Conservation (phyloP, 2,113 vertebrate genomes). For the Bettongia penicillata region DNA sequence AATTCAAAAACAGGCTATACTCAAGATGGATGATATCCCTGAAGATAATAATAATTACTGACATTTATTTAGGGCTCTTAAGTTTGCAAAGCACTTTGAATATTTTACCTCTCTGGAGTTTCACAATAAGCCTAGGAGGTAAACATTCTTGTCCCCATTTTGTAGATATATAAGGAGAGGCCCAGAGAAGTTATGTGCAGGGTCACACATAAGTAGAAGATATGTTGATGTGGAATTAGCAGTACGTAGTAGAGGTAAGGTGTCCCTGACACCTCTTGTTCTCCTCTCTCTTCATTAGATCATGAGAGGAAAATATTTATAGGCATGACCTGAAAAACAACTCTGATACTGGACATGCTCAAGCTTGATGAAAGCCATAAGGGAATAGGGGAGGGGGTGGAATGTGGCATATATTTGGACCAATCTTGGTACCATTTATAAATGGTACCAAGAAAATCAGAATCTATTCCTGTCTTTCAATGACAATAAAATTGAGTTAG, state of each 20-base stretch:
- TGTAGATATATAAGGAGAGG: not conserved
- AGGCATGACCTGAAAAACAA: not conserved
- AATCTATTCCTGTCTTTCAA: not conserved
- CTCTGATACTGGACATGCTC: not conserved
- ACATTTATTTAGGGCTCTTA: not conserved
- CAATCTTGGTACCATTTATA: not conserved
- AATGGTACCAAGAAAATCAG: not conserved
- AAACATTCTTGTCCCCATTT: not conserved
- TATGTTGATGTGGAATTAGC: not conserved
- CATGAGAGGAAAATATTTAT: not conserved
- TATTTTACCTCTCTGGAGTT: not conserved
- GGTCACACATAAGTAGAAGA: not conserved
- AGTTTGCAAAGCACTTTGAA: not conserved
- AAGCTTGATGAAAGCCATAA: not conserved
- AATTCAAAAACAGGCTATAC: not conserved
- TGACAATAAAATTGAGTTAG: not conserved
- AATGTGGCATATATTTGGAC: not conserved
- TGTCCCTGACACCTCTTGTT: not conserved
- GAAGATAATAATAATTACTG: not conserved
- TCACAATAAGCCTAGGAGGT: not conserved
- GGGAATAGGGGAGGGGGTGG: not conserved
- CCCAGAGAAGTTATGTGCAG: not conserved
- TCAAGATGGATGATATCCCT: not conserved
- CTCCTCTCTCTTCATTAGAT: not conserved
- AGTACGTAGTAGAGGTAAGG: not conserved